Conservation (phyloP, 2,888 invertebrate species). For the Hypomecis atomaria region DNA sequence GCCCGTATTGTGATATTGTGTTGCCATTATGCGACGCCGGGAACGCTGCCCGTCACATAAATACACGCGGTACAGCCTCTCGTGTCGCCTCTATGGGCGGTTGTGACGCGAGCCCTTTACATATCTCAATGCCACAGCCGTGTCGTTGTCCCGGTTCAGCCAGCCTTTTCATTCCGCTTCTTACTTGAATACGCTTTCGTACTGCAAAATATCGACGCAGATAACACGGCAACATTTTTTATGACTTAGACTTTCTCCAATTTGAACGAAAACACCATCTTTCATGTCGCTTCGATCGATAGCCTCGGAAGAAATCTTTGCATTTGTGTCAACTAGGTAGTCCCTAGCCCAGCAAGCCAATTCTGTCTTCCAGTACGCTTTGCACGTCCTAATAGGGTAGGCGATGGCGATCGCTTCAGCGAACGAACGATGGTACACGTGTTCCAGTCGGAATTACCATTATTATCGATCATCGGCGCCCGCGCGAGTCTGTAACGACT, state of each 20-base stretch:
- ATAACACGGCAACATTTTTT: neutral
- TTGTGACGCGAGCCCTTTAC: constrained; percentile 54
- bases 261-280: constrained; percentile 42
- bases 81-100: constrained; percentile 55
- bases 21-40: constrained; percentile 80
- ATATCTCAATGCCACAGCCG: constrained; percentile 56
- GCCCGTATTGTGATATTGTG: constrained; percentile 84
- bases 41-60: constrained; percentile 76
- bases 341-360: constrained; percentile 49
- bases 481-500: constrained; percentile 78
- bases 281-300: constrained; percentile 38
- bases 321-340: constrained; percentile 41
- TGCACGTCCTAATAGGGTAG: constrained; percentile 77
- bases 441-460: constrained; percentile 81
- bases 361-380: constrained; percentile 70
- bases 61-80: constrained; percentile 66
- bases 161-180: constrained; percentile 29
- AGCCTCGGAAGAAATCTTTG: constrained; percentile 30
- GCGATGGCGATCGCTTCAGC: constrained; percentile 71
- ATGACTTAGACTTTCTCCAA: constrained; percentile 11
- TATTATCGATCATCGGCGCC: constrained; percentile 83
- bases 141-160: constrained; percentile 44
- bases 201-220: neutral
- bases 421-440: constrained; percentile 77
- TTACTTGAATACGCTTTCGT: constrained; percentile 28